Evolutionary conservation across 2,888 invertebrate species (phyloP), one percentile per base, ranked within the genome.

Genomic region (Sceliomorpha sp.): DNA sequence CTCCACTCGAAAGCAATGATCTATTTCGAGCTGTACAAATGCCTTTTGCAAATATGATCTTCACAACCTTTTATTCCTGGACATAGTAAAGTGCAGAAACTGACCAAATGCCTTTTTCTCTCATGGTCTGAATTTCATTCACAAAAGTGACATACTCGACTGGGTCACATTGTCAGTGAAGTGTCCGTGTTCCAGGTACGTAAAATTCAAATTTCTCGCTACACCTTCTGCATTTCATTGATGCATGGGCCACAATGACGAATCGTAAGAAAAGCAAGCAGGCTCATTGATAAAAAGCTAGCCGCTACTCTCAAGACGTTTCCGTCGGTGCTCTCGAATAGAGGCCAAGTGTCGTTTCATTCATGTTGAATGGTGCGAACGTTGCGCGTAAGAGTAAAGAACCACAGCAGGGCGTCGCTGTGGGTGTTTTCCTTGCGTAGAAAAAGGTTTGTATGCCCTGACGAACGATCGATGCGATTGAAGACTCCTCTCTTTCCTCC

Each of bases 121-220:
- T 37, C 51, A 73, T 76, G 79, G 81, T 82, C 80, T 79, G 74
- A 73, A 78, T 78, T 71, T 79, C 78, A 86, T 85, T 84, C 80
- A 85, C 74, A 74, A 76, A 73, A 77, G 72, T 77, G 39, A 62
- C 64, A 64, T 71, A 73, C 77, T 76, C 56, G 59, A 72, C 73
- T 72, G 60, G 69, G 67, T 47, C 56, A 72, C 70, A 79, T 80
- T 81, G 78, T 77, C 70, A 44, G 47, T 85, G 55, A 79, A 86
- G 85, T 83, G 84, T 80, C 84, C 84, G 84, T 84, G 59, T 60
- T 32, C 60, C 47, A 27, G 48, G 44, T 9, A 80, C 79, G 79
- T 81, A 80, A 82, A 82, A 85, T 85, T 83, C 59, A 79, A 82
- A 85, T 85, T 84, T 82, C 76, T 76, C 72, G 75, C 73, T 63